Conservation (phyloP, 35 echinoderm and acorn worm genomes). For the Ptychodera flava region DNA sequence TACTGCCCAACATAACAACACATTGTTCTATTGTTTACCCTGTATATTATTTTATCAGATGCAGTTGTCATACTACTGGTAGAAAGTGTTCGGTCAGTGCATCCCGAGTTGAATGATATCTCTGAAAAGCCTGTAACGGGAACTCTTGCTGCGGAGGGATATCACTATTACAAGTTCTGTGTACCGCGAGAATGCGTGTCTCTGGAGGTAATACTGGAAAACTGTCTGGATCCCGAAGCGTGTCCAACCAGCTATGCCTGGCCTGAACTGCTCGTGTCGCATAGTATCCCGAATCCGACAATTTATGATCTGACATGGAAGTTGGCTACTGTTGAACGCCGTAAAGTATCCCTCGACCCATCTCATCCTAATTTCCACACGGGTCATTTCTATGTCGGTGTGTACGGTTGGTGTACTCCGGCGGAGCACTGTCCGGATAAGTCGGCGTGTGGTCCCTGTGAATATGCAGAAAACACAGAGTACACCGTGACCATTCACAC, state of each 20-base stretch:
- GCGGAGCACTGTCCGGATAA: conserved; percentile 46
- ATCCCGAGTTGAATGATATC: no score
- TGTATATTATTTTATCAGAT: no score
- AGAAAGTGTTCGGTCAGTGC: no score
- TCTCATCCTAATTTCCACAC: conserved; percentile 65
- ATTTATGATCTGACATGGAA: conserved; percentile 88
- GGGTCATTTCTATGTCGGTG: conserved; percentile 72
- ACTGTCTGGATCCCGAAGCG: conserved; percentile 50
- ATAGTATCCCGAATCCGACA: conserved; percentile 53
- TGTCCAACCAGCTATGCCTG: conserved; percentile 74
- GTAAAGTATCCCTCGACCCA: conserved; percentile 49
- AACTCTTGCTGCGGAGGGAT: conserved; percentile 21
- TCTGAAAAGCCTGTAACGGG: no score
- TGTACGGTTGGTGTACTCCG: conserved; percentile 93
- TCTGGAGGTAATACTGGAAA: conserved; percentile 48
- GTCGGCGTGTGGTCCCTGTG: conserved; percentile 66
- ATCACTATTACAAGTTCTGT: conserved; percentile 85
- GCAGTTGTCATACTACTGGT: no score
- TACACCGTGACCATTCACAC: conserved; percentile 35
- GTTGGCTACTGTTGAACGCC: conserved; percentile 47
- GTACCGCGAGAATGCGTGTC: conserved; percentile 39
- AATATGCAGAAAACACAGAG: conserved; percentile 34
- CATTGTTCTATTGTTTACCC: no score
- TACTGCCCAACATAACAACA: no score
- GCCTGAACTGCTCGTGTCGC: conserved; percentile 75